Percentiles rank a stretch among this genome's conserved stretches.
Evolutionary conservation across 2,797 vertebrate genomes (phyloP).

Genomic region (Rhinogobio ventralis): DNA sequence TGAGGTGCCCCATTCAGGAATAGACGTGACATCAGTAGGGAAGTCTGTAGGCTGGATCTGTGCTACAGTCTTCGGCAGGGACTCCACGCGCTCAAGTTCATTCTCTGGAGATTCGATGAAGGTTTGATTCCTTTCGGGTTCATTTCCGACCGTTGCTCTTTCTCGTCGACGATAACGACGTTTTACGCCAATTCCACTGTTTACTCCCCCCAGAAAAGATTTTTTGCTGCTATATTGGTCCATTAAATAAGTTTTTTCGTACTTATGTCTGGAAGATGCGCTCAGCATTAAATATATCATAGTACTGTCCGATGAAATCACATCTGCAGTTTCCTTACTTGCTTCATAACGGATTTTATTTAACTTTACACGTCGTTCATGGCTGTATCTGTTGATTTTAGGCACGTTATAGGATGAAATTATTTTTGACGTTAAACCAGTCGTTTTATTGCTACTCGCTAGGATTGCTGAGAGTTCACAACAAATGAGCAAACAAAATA

Average conservation of each 20-base stretch:
- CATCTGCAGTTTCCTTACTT: slow-evolving; percentile 5
- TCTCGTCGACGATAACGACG: slow-evolving; percentile 16
- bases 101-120: neutral
- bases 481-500: slow-evolving; percentile 46
- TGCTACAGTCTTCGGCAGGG: slow-evolving; percentile 64
- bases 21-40: slow-evolving; percentile 56
- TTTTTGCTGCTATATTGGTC: neutral
- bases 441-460: neutral
- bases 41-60: slow-evolving; percentile 67
- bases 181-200: neutral
- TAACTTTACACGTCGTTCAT: slow-evolving; percentile 50
- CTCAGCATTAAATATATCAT: neutral
- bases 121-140: neutral
- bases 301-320: neutral
- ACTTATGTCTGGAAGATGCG: slow-evolving; percentile 29
- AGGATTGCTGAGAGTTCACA: slow-evolving; percentile 39
- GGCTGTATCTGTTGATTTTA: slow-evolving; percentile 48
- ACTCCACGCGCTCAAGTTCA: slow-evolving; percentile 31
- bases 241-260: neutral
- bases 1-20: slow-evolving; percentile 63
- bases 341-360: neutral
- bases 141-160: neutral
- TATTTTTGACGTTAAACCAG: slow-evolving; percentile 41
- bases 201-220: neutral
- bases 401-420: slow-evolving; percentile 37